Conservation (phyloP, 1,140 invertebrate genomes). For the Drosophila watanabei region DNA sequence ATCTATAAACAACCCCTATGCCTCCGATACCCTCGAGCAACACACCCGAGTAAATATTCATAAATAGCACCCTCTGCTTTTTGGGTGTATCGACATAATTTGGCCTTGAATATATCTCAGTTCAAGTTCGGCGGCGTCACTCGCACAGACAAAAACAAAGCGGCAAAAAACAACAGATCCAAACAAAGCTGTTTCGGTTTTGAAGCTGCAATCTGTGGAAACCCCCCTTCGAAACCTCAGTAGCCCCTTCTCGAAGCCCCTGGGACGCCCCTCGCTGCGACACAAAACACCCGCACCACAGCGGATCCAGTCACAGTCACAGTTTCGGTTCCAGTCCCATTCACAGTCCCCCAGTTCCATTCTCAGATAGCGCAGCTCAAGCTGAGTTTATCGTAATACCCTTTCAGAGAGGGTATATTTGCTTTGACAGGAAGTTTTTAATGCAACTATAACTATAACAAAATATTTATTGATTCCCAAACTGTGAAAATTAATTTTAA, state of each 20-base stretch:
- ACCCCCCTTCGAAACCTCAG: slow-evolving; percentile 5
- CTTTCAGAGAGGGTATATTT: not conserved
- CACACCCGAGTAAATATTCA: slow-evolving; percentile 12
- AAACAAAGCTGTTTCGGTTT: slow-evolving; percentile 68
- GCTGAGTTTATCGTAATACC: slow-evolving; percentile 15
- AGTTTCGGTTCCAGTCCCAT: slow-evolving; percentile 32
- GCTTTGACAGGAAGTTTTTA: not conserved
- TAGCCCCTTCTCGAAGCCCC: slow-evolving; percentile 1
- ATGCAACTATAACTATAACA: not conserved
- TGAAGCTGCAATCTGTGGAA: slow-evolving; percentile 42
- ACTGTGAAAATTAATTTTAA: not conserved
- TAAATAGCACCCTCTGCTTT: slow-evolving; percentile 34
- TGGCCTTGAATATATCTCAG: slow-evolving; percentile 74
- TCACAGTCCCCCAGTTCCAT: slow-evolving; percentile 32
- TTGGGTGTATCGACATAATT: slow-evolving; percentile 43
- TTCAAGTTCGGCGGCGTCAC: slow-evolving; percentile 75
- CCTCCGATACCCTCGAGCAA: not conserved
- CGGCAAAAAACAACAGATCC: slow-evolving; percentile 23
- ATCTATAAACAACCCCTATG: slow-evolving; percentile 4
- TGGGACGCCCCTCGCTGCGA: not conserved
- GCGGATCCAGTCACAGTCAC: slow-evolving; percentile 31
- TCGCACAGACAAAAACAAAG: slow-evolving; percentile 44
- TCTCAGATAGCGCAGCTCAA: slow-evolving; percentile 39
- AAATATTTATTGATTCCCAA: not conserved
- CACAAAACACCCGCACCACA: slow-evolving; percentile 59